Conservation (phyloP, 1,140 invertebrate genomes). For the Heliconius hewitsoni region DNA sequence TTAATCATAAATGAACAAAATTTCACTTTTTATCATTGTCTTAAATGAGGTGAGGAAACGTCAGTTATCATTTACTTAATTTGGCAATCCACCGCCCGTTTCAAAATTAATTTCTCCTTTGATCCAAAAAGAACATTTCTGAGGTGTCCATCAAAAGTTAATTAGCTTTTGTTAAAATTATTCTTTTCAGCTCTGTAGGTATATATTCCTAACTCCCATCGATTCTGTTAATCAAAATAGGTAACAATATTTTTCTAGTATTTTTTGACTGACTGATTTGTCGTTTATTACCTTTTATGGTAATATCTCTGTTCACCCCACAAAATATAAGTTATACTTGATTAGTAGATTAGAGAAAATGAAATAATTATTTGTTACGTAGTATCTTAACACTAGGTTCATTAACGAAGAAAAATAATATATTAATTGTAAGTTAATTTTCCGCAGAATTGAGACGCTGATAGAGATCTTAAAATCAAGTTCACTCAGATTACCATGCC, state of each 20-base stretch:
- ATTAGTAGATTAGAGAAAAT: too few species aligned
- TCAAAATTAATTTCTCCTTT: slow-evolving; percentile 16
- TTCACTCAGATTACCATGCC: too few species aligned
- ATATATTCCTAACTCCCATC: not conserved
- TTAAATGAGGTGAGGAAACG: slow-evolving; percentile 18
- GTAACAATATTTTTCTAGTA: not conserved
- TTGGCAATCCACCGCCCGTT: slow-evolving; percentile 18
- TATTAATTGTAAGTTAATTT: too few species aligned
- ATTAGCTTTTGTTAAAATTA: slow-evolving; percentile 17
- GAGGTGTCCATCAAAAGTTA: slow-evolving; percentile 28
- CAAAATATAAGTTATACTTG: too few species aligned
- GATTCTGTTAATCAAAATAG: not conserved
- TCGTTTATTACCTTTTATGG: too few species aligned
- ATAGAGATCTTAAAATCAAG: too few species aligned
- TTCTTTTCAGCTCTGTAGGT: slow-evolving; percentile 2
- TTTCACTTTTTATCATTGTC: slow-evolving; percentile 17
- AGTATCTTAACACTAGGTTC: too few species aligned
- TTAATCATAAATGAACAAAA: not conserved
- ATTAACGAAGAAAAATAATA: too few species aligned
- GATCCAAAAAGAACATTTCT: slow-evolving; percentile 25
- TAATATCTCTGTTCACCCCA: too few species aligned
- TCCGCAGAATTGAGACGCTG: too few species aligned
- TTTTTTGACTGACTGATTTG: not conserved
- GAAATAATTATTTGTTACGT: too few species aligned
- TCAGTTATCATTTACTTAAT: slow-evolving; percentile 24